Evolutionary conservation across 2,113 vertebrate genomes (phyloP).

Genomic region (Pachycephala philippinensis): DNA sequence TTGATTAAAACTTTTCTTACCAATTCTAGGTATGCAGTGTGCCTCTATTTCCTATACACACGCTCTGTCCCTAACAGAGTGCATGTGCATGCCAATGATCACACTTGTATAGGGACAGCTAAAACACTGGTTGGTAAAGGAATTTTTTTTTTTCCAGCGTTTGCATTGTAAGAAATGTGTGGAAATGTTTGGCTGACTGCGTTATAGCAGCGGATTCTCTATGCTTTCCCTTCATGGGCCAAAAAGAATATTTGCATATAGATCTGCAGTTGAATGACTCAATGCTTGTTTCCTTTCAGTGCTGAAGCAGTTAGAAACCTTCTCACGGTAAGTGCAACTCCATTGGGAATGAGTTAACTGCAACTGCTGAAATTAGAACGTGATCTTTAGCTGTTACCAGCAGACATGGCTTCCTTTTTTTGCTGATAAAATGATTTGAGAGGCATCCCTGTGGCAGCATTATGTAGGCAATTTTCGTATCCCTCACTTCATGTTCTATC

Average conservation of each 20-base stretch:
- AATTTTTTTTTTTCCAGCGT: neutral
- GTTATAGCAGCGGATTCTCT: conserved; percentile 26
- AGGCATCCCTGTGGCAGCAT: neutral
- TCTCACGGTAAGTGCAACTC: conserved; percentile 76
- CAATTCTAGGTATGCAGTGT: neutral
- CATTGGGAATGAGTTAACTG: conserved; percentile 67
- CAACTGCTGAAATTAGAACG: conserved; percentile 46
- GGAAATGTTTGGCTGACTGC: conserved; percentile 21
- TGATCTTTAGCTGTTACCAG: conserved; percentile 45
- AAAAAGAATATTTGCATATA: conserved; percentile 56
- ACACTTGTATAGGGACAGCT: neutral
- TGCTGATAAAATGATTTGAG: conserved; percentile 3
- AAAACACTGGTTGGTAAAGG: neutral
- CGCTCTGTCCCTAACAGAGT: neutral
- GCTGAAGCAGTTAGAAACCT: conserved; percentile 82
- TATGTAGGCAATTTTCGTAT: neutral
- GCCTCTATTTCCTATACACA: neutral
- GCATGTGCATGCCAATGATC: neutral
- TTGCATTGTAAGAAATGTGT: conserved; percentile 27
- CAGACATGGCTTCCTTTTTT: conserved; percentile 32
- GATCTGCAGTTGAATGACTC: conserved; percentile 77
- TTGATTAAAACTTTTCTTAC: neutral
- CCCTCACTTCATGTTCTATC: neutral
- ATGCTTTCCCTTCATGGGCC: conserved; percentile 60
- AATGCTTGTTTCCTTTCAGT: conserved; percentile 85